Base-by-base conservation (phyloP, 2,888 invertebrate genomes). In the Scaptomyza parva region DNA sequence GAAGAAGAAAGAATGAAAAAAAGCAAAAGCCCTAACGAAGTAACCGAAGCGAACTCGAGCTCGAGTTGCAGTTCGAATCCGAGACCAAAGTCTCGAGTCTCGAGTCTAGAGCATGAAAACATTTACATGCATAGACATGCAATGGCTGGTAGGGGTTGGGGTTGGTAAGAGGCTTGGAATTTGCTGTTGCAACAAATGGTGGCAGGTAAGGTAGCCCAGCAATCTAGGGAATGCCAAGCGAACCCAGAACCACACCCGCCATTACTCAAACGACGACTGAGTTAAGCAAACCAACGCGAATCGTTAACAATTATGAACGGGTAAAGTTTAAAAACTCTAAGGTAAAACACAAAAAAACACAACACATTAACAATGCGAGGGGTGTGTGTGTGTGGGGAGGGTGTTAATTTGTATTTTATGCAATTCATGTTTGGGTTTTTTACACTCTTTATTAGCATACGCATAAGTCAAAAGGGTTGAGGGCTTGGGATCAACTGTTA, bases 81-180 rank as follows among this genome's bases (percentile, higher is more conserved):
- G 28, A 53, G 52, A 58, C 22, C 54, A 30, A 39, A 60, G 62
- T 70, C 66, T 70, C 60, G 57, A 60, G n/a, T n/a, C n/a, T n/a
- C n/a, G n/a, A 60, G 62, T 70, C 66, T 70, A 58, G 57, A 60
- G 70, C 66, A 73, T 73, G 73, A 71, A 87, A 79, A 73, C 77
- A 79, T 86, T 78, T 77, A 61, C 77, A 84, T 75, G 74, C 78
- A 86, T 53, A 87, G 76, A 76, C 76, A 86, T 76, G 73, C 78
- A 72, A 69, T 45, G 51, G 35, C 50, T 58, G 50, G 61, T n/a
- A n/a, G 22, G 12, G 14, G 17, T n/a, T 24, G 33, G 20, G 24
- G 14, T n/a, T 3, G 17, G 8, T 17, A 37, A 17, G 37, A 9
- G 37, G 17, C 37, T 33, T 33, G 43, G 28, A 63, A 57, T 59